These are phyloP conservation scores for Eciton burchellii DNA, from an alignment of 1,140 invertebrate genomes.

Conservation along the genomic window DNA sequence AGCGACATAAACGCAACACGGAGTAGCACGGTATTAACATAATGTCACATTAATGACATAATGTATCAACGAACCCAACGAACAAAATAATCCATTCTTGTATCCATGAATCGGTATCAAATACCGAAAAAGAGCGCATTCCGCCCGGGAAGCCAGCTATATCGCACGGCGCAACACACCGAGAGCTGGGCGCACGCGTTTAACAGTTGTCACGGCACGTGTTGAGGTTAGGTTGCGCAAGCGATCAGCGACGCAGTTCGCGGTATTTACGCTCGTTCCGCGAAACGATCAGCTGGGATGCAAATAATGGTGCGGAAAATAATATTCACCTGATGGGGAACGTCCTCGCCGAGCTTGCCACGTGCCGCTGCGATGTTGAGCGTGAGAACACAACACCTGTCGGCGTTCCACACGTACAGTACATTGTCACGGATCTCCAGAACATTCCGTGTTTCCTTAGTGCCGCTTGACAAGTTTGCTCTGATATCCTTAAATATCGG, in stretches of 20 bases:
- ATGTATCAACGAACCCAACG: too few species aligned
- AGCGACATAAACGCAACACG: too few species aligned
- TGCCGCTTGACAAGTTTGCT: conserved; percentile 85
- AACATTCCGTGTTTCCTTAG: conserved; percentile 88
- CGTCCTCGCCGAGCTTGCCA: conserved; percentile 83
- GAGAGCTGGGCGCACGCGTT: conserved; percentile 24
- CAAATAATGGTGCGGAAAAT: neutral
- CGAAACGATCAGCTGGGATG: neutral
- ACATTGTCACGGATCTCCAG: conserved; percentile 88
- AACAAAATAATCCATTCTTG: too few species aligned
- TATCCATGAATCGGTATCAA: conserved; percentile 8
- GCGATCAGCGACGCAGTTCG: neutral
- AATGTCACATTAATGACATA: too few species aligned
- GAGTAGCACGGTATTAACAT: too few species aligned
- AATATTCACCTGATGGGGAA: conserved; percentile 87
- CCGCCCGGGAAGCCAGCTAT: neutral
- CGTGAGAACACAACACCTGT: conserved; percentile 88
- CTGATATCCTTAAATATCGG: conserved; percentile 87
- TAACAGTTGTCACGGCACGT: conserved; percentile 2
- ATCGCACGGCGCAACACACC: neutral
- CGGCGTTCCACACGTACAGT: conserved; percentile 88
- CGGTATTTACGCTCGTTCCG: neutral
- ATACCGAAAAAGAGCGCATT: neutral
- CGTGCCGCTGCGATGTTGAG: conserved; percentile 87
- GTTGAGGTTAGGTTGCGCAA: neutral